These are phyloP conservation scores for Potorous gilbertii DNA, from an alignment of 2,797 vertebrate genomes.

Conservation along the genomic window DNA sequence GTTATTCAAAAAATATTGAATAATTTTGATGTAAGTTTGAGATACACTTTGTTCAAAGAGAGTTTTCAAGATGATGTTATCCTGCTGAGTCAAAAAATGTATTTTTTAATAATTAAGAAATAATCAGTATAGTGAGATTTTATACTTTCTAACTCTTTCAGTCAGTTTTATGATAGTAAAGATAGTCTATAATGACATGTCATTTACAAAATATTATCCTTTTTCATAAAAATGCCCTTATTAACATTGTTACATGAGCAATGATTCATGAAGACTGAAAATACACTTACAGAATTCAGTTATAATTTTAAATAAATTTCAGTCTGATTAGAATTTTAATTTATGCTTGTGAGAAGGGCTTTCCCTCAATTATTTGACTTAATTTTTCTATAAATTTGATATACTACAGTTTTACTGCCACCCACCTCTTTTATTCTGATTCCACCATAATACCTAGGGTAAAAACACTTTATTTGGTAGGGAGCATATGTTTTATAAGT, in stretches of 20 bases:
- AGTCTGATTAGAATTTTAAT: neutral
- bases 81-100: neutral
- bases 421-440: neutral
- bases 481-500: neutral
- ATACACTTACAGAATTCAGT: neutral
- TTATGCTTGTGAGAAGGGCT: too few species aligned
- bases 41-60: neutral
- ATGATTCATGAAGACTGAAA: neutral
- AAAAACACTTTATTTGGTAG: neutral
- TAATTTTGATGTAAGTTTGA: neutral
- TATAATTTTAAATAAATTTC: neutral
- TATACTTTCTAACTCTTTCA: neutral
- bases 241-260: neutral
- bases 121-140: neutral
- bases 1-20: neutral
- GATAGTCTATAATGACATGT: neutral
- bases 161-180: neutral
- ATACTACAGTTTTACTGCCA: neutral
- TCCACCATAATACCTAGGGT: neutral
- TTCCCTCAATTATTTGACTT: neutral
- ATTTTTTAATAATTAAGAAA: neutral
- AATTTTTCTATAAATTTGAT: neutral
- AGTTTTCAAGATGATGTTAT: neutral
- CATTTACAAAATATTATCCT: neutral
- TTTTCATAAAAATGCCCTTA: neutral